Conservation (phyloP, 2,888 invertebrate species). For the Protodeltote pygarga region DNA sequence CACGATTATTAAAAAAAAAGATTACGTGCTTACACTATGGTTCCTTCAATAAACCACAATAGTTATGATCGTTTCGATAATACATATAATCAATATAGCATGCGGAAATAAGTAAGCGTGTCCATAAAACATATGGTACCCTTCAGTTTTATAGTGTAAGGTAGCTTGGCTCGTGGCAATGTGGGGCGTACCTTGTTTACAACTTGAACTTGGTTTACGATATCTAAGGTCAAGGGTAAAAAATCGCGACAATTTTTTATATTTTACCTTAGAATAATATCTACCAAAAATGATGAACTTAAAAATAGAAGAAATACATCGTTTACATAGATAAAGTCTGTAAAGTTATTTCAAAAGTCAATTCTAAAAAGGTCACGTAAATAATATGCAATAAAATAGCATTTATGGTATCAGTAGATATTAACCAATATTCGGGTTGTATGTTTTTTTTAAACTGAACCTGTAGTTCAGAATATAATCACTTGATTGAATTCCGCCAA, state of each 20-base stretch:
- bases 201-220: conserved; percentile 39
- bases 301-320: neutral
- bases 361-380: too few species aligned
- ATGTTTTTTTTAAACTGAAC: too few species aligned
- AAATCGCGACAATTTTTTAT: conserved; percentile 8
- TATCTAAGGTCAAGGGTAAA: conserved; percentile 39
- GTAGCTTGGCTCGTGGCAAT: conserved; percentile 24
- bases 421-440: too few species aligned
- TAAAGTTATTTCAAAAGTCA: neutral
- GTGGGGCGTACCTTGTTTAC: conserved; percentile 43
- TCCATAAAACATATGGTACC: conserved; percentile 30
- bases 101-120: conserved; percentile 44
- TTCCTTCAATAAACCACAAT: conserved; percentile 25
- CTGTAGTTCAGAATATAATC: too few species aligned
- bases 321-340: neutral
- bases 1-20: too few species aligned
- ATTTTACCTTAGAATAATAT: neutral
- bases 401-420: too few species aligned
- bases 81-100: conserved; percentile 8
- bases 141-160: conserved; percentile 44
- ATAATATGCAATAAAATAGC: too few species aligned
- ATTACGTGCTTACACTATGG: conserved; percentile 3
- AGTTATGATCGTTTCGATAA: conserved; percentile 33
- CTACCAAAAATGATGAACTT: neutral
- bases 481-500: too few species aligned